Conservation (phyloP, 2,888 invertebrate species). For the Synanthedon andrenaeformis region DNA sequence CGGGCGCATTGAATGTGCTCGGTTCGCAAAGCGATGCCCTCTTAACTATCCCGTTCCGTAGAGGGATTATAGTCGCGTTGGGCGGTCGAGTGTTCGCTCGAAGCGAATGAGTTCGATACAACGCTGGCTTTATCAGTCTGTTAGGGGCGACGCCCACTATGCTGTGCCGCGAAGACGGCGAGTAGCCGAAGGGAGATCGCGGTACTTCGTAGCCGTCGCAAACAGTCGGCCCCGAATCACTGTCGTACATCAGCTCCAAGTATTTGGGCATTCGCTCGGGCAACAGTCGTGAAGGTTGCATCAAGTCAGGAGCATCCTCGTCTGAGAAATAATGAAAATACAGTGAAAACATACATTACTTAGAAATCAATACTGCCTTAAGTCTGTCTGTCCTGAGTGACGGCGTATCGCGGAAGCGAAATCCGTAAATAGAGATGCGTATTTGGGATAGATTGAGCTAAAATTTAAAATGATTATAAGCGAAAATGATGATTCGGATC, state of each 20-base stretch:
- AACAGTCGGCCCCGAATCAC: slow-evolving; percentile 45
- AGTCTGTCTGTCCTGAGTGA: too few relatives aligned
- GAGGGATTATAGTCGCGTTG: slow-evolving; percentile 55
- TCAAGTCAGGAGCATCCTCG: slow-evolving; percentile 50
- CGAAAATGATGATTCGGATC: too few relatives aligned
- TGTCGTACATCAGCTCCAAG: slow-evolving; percentile 75
- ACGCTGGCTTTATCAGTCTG: slow-evolving; percentile 39
- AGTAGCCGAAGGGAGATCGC: slow-evolving; percentile 36
- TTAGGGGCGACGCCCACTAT: slow-evolving; percentile 55
- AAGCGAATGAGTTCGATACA: slow-evolving; percentile 44
- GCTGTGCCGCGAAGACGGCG: slow-evolving; percentile 47
- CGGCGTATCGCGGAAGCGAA: too few relatives aligned
- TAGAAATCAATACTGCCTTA: too few relatives aligned
- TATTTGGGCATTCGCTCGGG: slow-evolving; percentile 70
- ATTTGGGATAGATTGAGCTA: too few relatives aligned
- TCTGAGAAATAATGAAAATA: slow-evolving; percentile 21
- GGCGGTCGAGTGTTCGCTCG: slow-evolving; percentile 38
- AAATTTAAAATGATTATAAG: too few relatives aligned
- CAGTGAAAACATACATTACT: neutral
- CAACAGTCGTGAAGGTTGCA: slow-evolving; percentile 52
- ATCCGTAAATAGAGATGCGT: too few relatives aligned
- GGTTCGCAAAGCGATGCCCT: slow-evolving; percentile 48
- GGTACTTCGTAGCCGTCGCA: slow-evolving; percentile 77
- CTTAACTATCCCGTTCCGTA: slow-evolving; percentile 44
- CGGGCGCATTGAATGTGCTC: slow-evolving; percentile 2